Conservation (phyloP, 2,113 vertebrate genomes). For the Gopherus evgoodei region DNA sequence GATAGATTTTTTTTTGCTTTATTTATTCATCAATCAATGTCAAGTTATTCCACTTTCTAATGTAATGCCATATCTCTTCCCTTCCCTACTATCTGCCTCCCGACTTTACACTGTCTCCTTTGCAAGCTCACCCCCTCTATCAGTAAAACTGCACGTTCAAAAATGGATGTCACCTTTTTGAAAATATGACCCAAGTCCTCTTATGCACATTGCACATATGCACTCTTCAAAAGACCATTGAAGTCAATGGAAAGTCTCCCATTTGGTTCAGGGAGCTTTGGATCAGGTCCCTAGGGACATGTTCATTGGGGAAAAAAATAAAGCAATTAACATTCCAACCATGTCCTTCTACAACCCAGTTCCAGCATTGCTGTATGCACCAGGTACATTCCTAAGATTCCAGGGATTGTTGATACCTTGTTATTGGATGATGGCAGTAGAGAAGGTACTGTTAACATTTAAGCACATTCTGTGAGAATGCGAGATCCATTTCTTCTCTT, state of each 20-base stretch:
- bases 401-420: background rate
- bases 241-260: background rate
- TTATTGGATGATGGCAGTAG: background rate
- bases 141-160: background rate
- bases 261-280: background rate
- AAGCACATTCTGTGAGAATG: slow-evolving; percentile 15
- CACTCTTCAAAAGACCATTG: background rate
- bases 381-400: background rate
- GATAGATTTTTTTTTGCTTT: background rate
- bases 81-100: background rate
- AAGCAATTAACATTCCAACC: background rate
- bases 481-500: background rate
- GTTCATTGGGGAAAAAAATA: background rate
- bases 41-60: background rate
- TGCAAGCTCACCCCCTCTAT: background rate
- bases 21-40: background rate
- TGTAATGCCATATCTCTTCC: background rate
- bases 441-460: background rate
- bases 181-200: background rate
- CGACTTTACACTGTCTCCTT: background rate
- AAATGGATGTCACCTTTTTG: background rate
- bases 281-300: background rate
- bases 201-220: background rate
- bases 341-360: background rate
- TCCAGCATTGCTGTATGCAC: background rate